Conservation (phyloP, 2,888 invertebrate genomes). For the Zygothrica quintamaculata region DNA sequence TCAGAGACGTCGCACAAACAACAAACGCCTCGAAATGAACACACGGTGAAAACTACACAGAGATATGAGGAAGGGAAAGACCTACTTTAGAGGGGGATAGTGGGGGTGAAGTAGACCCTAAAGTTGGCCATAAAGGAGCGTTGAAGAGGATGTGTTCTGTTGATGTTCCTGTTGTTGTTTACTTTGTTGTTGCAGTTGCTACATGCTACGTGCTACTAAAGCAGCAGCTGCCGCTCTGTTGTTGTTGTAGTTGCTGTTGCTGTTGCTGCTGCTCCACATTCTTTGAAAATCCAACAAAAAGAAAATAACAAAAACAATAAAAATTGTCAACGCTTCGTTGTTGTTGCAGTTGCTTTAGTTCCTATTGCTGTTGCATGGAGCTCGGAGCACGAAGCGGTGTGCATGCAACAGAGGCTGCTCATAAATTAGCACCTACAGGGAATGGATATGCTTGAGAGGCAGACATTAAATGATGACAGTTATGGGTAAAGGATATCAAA, state of each 20-base stretch:
- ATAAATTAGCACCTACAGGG: slow-evolving; percentile 78
- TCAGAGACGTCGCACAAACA: slow-evolving; percentile 52
- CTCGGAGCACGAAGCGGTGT: slow-evolving; percentile 9
- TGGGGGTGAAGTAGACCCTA: neutral
- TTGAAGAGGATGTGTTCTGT: slow-evolving; percentile 43
- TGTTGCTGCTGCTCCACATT: slow-evolving; percentile 29
- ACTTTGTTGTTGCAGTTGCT: slow-evolving; percentile 24
- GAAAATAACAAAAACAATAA: slow-evolving; percentile 4
- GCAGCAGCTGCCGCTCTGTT: slow-evolving; percentile 11
- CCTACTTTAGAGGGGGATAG: neutral
- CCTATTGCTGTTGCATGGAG: slow-evolving; percentile 54
- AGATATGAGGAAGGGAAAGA: slow-evolving; percentile 6
- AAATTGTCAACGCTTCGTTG: slow-evolving; percentile 36
- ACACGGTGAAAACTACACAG: slow-evolving; percentile 21
- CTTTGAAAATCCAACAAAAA: slow-evolving; percentile 2
- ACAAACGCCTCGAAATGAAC: slow-evolving; percentile 14
- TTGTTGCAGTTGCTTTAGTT: slow-evolving; percentile 40
- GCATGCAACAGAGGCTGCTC: slow-evolving; percentile 16
- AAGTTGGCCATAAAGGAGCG: slow-evolving; percentile 29
- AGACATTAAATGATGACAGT: slow-evolving; percentile 65
- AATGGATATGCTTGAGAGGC: slow-evolving; percentile 36
- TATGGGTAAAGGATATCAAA: slow-evolving; percentile 74
- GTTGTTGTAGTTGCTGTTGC: slow-evolving; percentile 8
- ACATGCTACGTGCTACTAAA: slow-evolving; percentile 7
- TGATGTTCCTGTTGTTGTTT: slow-evolving; percentile 51